Conservation (phyloP, 2,888 invertebrate species). For the Dorcus hopei region DNA sequence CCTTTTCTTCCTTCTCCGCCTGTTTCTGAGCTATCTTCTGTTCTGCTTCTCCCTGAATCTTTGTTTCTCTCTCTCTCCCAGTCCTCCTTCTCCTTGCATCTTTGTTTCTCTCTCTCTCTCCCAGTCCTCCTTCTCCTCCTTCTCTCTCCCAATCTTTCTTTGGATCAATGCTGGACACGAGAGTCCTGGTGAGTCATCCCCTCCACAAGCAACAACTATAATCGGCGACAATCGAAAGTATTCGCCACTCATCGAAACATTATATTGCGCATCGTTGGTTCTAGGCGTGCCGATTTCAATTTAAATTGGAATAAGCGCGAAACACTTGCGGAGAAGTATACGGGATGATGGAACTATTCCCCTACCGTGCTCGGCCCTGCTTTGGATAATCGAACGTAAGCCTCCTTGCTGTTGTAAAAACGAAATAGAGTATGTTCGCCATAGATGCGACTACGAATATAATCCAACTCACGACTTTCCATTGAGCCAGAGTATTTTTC, state of each 20-base stretch:
- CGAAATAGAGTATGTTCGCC: conserved; percentile 65
- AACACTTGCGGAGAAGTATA: no score
- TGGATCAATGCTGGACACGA: no score
- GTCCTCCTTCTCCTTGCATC: not conserved
- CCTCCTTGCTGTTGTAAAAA: conserved; percentile 68
- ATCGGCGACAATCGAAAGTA: no score
- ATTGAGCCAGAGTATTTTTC: conserved; percentile 62
- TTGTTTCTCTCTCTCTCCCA: not conserved
- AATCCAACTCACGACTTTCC: conserved; percentile 80
- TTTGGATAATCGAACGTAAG: conserved; percentile 12
- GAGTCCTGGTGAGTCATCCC: no score
- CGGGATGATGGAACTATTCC: no score
- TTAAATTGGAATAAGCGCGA: no score
- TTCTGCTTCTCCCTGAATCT: conserved; percentile 3
- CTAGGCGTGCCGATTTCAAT: no score
- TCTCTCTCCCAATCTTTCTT: conserved; percentile 5
- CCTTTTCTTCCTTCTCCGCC: not conserved
- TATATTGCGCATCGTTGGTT: no score
- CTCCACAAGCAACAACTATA: no score
- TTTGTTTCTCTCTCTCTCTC: not conserved
- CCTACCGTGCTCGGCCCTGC: no score
- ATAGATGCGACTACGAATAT: conserved; percentile 64
- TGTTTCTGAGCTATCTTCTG: conserved; percentile 4
- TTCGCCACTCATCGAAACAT: no score
- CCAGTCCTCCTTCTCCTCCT: conserved; percentile 5